Evolutionary conservation across 2,888 invertebrate species (phyloP).

Genomic region (Agrilus cyanescens): DNA sequence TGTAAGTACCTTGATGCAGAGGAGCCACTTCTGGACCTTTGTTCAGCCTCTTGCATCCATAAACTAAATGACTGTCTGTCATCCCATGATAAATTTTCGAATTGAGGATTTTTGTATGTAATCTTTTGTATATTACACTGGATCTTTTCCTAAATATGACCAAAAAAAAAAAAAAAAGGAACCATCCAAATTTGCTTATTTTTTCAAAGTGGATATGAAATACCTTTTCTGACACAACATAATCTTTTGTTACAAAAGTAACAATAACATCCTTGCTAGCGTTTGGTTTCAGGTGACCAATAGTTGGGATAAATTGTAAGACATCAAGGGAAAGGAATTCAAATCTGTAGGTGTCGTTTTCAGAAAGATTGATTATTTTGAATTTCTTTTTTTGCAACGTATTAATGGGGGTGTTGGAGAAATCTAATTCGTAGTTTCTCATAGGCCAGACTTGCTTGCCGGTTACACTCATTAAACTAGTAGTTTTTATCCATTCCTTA

Average conservation of each 20-base stretch:
- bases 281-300: conserved; percentile 35
- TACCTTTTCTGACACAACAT: conserved; percentile 29
- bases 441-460: background rate
- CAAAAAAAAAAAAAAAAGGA: no score
- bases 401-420: conserved; percentile 30
- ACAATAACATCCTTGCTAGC: conserved; percentile 40
- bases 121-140: conserved; percentile 22
- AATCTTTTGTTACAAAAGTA: conserved; percentile 37
- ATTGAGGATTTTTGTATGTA: conserved; percentile 19
- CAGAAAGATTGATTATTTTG: conserved; percentile 34
- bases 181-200: background rate
- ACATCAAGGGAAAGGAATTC: conserved; percentile 26
- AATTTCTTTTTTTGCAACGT: conserved; percentile 31
- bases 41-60: conserved; percentile 20
- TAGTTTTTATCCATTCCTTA: no score
- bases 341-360: conserved; percentile 30
- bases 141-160: conserved; percentile 20
- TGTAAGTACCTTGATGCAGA: no score
- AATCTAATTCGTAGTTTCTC: conserved; percentile 29
- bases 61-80: conserved; percentile 31
- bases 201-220: background rate
- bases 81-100: conserved; percentile 31
- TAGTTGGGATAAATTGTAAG: conserved; percentile 38
- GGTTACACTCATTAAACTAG: no score
- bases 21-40: no score